These are phyloP conservation scores for Oithona nana DNA, from an alignment of 2,888 invertebrate species.

Conservation along the genomic window DNA sequence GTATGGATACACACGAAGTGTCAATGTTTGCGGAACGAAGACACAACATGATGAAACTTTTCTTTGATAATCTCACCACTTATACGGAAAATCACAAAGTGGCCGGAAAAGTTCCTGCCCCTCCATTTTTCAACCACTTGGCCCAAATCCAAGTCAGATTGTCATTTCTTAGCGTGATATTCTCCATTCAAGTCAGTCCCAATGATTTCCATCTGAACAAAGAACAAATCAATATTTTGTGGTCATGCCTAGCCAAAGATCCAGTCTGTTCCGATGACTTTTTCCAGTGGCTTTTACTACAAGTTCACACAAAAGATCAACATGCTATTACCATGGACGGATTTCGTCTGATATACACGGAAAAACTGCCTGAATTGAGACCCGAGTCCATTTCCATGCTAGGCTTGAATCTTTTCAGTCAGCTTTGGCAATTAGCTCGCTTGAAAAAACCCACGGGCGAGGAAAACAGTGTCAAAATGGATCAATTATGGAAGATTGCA, in stretches of 20 bases:
- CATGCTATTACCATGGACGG: slow-evolving; percentile 76
- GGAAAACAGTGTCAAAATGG: slow-evolving; percentile 55
- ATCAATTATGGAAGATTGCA: slow-evolving; percentile 84
- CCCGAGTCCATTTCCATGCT: slow-evolving; percentile 82
- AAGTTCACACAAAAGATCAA: slow-evolving; percentile 67
- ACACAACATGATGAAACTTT: slow-evolving; percentile 77
- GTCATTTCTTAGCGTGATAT: slow-evolving; percentile 78
- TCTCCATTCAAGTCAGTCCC: slow-evolving; percentile 71
- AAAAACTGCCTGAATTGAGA: slow-evolving; percentile 67
- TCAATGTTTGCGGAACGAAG: slow-evolving; percentile 80
- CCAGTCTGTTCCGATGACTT: slow-evolving; percentile 72
- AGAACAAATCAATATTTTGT: slow-evolving; percentile 73
- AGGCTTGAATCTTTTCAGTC: slow-evolving; percentile 72
- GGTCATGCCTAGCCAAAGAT: slow-evolving; percentile 74
- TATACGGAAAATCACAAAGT: slow-evolving; percentile 29
- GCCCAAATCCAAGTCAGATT: slow-evolving; percentile 76
- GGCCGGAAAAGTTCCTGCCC: slow-evolving; percentile 26
- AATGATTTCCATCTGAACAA: slow-evolving; percentile 65
- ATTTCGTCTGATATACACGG: slow-evolving; percentile 41
- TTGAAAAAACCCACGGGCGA: slow-evolving; percentile 47
- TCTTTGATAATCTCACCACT: slow-evolving; percentile 65
- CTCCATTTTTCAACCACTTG: slow-evolving; percentile 44
- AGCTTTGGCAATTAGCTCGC: slow-evolving; percentile 66
- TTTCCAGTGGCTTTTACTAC: slow-evolving; percentile 78
- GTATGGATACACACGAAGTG: slow-evolving; percentile 38